Conservation (phyloP, 2,888 invertebrate species). For the Epicampocera succincta region DNA sequence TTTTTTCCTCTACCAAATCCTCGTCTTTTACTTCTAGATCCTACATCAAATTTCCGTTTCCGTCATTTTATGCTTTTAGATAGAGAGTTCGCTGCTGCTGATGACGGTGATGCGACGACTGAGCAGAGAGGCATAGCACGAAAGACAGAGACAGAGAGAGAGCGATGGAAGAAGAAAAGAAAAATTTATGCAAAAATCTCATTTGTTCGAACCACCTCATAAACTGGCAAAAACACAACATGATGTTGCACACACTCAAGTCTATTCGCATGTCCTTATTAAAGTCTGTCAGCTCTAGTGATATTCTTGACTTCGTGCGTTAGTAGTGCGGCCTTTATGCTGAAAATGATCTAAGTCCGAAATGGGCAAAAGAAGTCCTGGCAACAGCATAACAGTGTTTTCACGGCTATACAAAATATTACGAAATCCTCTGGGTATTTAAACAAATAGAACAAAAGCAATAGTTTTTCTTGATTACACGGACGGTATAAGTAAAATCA, state of each 20-base stretch:
- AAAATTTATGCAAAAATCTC: slow-evolving; percentile 21
- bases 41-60: slow-evolving; percentile 68
- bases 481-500: too few relatives aligned
- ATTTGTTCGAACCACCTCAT: slow-evolving; percentile 42
- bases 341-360: too few relatives aligned
- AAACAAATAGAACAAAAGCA: too few relatives aligned
- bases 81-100: slow-evolving; percentile 39
- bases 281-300: slow-evolving; percentile 20
- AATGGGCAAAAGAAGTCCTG: too few relatives aligned
- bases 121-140: slow-evolving; percentile 23
- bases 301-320: too few relatives aligned
- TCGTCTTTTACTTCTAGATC: slow-evolving; percentile 56
- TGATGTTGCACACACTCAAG: slow-evolving; percentile 10
- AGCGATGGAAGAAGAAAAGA: background rate
- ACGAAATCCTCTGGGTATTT: too few relatives aligned
- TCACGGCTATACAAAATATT: too few relatives aligned
- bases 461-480: too few relatives aligned
- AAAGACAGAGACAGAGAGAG: too few relatives aligned
- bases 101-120: slow-evolving; percentile 49
- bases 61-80: slow-evolving; percentile 64
- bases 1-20: slow-evolving; percentile 14
- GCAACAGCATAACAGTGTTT: too few relatives aligned
- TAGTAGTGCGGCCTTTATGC: too few relatives aligned
- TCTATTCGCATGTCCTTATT: background rate
- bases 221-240: slow-evolving; percentile 37